Conservation (phyloP, 1,140 invertebrate genomes). For the Batillaria attramentaria region DNA sequence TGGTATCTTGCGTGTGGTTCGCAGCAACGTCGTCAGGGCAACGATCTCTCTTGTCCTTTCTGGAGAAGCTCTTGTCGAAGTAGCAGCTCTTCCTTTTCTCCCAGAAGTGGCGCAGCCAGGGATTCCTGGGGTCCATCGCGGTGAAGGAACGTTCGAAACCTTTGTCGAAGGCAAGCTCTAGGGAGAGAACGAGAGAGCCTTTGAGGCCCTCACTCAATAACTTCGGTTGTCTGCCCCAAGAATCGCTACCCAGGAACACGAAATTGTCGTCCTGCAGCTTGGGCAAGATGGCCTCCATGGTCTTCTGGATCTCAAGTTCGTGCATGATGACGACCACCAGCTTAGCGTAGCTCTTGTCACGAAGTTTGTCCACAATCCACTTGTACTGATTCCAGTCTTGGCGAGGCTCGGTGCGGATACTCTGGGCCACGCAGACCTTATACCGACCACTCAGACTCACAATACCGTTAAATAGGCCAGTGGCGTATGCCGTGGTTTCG, state of each 20-base stretch:
- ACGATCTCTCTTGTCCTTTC: conserved; percentile 6
- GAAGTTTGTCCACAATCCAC: conserved; percentile 20
- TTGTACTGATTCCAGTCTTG: not conserved
- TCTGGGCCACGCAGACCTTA: conserved; percentile 47
- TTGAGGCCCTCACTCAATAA: not conserved
- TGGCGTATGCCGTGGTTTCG: conserved; percentile 31
- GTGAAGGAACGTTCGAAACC: conserved; percentile 2
- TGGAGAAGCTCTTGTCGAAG: conserved; percentile 22
- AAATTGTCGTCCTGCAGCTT: conserved; percentile 7
- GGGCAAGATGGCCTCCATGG: no score
- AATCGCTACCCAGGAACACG: conserved; percentile 24
- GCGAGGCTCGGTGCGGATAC: conserved; percentile 15
- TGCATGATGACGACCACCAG: conserved; percentile 27
- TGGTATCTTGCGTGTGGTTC: conserved; percentile 1
- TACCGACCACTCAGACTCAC: conserved; percentile 16
- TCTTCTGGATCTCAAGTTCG: no score
- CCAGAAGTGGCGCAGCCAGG: conserved; percentile 28
- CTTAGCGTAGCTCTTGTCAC: conserved; percentile 3
- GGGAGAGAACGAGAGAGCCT: conserved; percentile 22
- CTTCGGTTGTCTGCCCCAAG: conserved; percentile 17
- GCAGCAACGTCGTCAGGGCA: conserved; percentile 1
- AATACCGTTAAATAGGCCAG: conserved; percentile 22
- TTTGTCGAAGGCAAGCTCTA: not conserved
- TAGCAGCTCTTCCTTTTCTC: conserved; percentile 13
- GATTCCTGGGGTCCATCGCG: conserved; percentile 1